phyloP scores from a whole-genome alignment of 2,888 invertebrate genomes.

The Cosmia pyralina region DNA sequence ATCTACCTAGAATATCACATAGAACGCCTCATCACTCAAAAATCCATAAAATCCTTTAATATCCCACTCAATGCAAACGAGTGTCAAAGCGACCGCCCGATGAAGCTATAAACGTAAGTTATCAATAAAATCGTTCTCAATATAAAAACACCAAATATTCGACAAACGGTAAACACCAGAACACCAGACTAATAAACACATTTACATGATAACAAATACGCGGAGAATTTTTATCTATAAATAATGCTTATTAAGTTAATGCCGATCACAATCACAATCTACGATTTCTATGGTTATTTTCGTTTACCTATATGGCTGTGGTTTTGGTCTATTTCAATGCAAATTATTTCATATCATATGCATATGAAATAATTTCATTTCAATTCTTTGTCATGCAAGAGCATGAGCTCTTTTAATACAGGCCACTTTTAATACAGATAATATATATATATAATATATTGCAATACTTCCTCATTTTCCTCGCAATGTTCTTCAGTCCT shows the following conservation, averaged over 20 bases:
- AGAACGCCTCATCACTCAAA: conserved; percentile 15
- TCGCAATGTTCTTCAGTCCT: too few species aligned
- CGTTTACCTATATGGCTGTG: background rate
- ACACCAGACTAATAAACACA: conserved; percentile 50
- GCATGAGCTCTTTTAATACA: too few species aligned
- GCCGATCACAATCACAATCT: conserved; percentile 9
- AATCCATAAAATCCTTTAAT: conserved; percentile 39
- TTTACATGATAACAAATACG: conserved; percentile 43
- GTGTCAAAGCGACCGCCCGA: conserved; percentile 31
- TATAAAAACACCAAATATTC: conserved; percentile 34
- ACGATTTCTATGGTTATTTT: conserved; percentile 11
- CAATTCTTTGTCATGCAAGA: too few species aligned
- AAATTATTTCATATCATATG: too few species aligned
- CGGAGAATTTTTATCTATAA: conserved; percentile 12
- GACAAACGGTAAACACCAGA: conserved; percentile 42
- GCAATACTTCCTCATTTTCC: background rate
- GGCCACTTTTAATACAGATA: background rate
- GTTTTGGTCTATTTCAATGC: background rate
- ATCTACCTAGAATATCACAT: background rate
- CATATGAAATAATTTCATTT: too few species aligned
- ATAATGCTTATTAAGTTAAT: conserved; percentile 38
- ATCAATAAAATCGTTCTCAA: conserved; percentile 44
- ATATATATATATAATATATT: too few species aligned
- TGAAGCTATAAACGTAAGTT: conserved; percentile 35
- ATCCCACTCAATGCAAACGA: conserved; percentile 13